Conservation (phyloP, 1,140 invertebrate species). For the Drosophila santomea region DNA sequence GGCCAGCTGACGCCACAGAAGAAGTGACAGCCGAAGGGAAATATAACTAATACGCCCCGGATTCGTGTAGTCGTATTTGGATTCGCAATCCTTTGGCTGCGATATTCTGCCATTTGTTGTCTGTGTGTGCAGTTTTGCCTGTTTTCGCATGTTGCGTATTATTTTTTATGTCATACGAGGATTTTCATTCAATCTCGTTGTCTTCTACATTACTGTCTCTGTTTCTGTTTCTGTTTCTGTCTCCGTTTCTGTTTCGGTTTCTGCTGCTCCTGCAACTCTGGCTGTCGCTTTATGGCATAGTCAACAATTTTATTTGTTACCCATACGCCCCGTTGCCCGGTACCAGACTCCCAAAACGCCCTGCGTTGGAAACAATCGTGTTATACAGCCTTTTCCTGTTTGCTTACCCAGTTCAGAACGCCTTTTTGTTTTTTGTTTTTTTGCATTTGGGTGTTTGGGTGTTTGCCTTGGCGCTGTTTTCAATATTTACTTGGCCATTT, state of each 20-base stretch:
- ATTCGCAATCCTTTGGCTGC: conserved; percentile 52
- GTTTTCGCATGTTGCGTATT: conserved; percentile 59
- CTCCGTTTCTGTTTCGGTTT: conserved; percentile 5
- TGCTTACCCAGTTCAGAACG: conserved; percentile 7
- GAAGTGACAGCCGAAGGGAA: conserved; percentile 46
- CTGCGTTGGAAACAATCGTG: conserved; percentile 3
- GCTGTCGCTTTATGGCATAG: conserved; percentile 59
- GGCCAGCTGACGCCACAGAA: conserved; percentile 47
- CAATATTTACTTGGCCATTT: conserved; percentile 72
- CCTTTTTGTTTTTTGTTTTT: conserved; percentile 1
- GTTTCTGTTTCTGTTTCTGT: conserved; percentile 2
- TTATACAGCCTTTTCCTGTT: conserved; percentile 30
- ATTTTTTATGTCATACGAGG: conserved; percentile 67
- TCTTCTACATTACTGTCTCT: conserved; percentile 44
- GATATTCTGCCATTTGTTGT: conserved; percentile 44
- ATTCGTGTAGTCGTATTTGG: not conserved
- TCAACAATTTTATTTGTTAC: conserved; percentile 74
- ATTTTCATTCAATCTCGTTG: conserved; percentile 75
- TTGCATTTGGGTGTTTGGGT: conserved; percentile 18
- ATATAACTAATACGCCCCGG: conserved; percentile 68
- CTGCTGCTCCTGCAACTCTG: conserved; percentile 13
- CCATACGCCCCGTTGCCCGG: conserved; percentile 48
- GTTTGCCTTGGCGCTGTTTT: conserved; percentile 50
- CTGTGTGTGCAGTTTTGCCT: conserved; percentile 46
- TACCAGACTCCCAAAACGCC: conserved; percentile 20